Base-by-base conservation (phyloP, 2,888 invertebrate genomes). In the Dryococelus australis region DNA sequence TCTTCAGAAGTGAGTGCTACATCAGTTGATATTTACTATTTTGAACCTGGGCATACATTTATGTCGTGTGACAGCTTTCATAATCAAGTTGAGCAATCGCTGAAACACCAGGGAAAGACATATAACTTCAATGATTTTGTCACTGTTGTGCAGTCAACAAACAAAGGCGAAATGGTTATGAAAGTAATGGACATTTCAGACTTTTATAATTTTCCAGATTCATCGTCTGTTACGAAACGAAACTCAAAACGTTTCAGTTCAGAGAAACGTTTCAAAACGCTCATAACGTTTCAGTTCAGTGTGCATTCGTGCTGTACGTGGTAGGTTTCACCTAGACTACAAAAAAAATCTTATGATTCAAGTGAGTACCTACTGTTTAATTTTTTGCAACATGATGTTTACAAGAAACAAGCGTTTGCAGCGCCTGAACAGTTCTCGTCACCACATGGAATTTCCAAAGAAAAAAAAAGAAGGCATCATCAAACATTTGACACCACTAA, bases 101-200 rank as follows among this genome's bases (percentile, higher is more conserved):
- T 79, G 27, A 79, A 79, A 27, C 79, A 27, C 24, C 20, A 79
- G 20, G 27, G 27, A 79, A 79, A 79, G 27, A 79, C 79, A 10
- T 79, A 79, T 16, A 16, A 79, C 16, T 79, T 79, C 79, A 79
- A 79, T 79, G 79, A 79, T 27, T 79, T 79, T 79, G 79, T 79
- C 24, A 79, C 79, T 10, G 27, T 16, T 26, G 79, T 79, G 16
- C 79, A 79, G 6, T 26, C 24, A 79, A 16, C 79, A 79, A 79
- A 79, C 27, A 10, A 79, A 24, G 27, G 20, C 24, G 16, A 79
- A 79, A 16, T 79, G 79, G 79, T 79, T 24, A 27, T 16, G 9
- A 79, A 79, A 79, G n/a, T 26, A 79, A 79, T 79, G 79, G 79
- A 79, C 24, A 16, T 79, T 27, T 24, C 24, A 79, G 79, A 79